A percentile compares a stretch with the other conserved stretches of the same genome.
Evolutionary conservation across 2,113 vertebrate genomes (phyloP).

Genomic region (Thalassarche chlororhynchos): DNA sequence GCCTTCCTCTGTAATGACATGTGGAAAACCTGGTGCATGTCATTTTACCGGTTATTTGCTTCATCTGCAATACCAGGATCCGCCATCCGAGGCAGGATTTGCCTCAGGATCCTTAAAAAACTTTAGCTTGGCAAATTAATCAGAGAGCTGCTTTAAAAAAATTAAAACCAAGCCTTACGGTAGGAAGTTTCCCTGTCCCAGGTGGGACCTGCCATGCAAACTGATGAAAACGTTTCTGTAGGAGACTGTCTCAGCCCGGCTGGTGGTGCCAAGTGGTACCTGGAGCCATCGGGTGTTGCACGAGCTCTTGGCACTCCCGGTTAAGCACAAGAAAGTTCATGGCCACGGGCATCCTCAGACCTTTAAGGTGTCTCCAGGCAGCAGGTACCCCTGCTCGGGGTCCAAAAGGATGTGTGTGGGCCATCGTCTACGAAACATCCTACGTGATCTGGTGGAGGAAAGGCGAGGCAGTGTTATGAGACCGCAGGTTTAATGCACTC

Average conservation of each 20-base stretch:
- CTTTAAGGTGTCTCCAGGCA: not conserved
- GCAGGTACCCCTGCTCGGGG: not conserved
- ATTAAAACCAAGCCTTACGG: not conserved
- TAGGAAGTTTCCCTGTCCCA: not conserved
- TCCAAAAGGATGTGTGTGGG: not conserved
- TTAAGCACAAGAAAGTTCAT: not conserved
- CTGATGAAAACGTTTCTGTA: not conserved
- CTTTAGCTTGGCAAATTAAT: not conserved
- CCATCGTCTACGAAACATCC: not conserved
- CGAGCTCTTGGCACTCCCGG: not conserved
- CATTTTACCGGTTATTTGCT: not conserved
- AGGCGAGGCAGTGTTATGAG: fast-evolving
- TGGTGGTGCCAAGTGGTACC: not conserved
- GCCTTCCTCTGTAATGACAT: not conserved
- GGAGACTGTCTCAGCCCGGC: not conserved
- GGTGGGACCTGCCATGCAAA: not conserved
- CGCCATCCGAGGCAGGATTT: not conserved
- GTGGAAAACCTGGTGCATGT: not conserved
- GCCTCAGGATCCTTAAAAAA: not conserved
- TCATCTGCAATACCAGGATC: not conserved
- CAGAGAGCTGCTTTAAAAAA: not conserved
- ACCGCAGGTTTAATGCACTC: fast-evolving
- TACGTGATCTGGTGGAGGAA: not conserved
- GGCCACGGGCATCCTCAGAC: not conserved
- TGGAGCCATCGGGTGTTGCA: not conserved